These are phyloP conservation scores for Exocentrus adspersus DNA, from an alignment of 2,888 invertebrate genomes.

Conservation along the genomic window DNA sequence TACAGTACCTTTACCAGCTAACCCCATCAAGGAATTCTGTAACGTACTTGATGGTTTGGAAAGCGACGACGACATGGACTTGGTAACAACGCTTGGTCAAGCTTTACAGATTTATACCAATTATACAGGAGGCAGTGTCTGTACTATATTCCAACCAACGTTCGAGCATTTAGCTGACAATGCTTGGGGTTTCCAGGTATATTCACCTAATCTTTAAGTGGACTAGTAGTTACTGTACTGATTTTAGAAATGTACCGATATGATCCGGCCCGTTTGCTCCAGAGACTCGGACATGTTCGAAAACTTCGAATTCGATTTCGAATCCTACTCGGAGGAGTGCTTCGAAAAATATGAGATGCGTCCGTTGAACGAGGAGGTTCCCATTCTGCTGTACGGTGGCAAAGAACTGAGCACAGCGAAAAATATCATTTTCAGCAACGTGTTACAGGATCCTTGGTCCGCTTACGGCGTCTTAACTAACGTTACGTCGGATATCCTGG, in stretches of 20 bases:
- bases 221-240: too few relatives aligned
- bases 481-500: conserved; percentile 72
- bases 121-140: conserved; percentile 77
- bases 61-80: conserved; percentile 52
- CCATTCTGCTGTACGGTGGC: conserved; percentile 84
- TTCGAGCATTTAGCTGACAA: conserved; percentile 72
- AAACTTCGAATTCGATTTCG: conserved; percentile 77
- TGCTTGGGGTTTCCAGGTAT: conserved; percentile 89
- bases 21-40: conserved; percentile 80
- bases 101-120: conserved; percentile 84
- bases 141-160: conserved; percentile 73
- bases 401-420: conserved; percentile 73
- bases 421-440: conserved; percentile 86
- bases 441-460: conserved; percentile 88
- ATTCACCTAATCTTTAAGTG: too few relatives aligned
- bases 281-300: conserved; percentile 84
- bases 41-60: conserved; percentile 62
- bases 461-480: conserved; percentile 84
- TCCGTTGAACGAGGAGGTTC: conserved; percentile 71
- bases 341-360: conserved; percentile 70
- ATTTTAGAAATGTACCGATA: conserved; percentile 89
- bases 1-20: conserved; percentile 82
- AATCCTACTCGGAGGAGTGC: conserved; percentile 74
- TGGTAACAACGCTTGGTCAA: conserved; percentile 72
- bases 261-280: conserved; percentile 95